These are phyloP conservation scores for Emberiza fucata DNA, from an alignment of 2,113 vertebrate genomes.

Conservation along the genomic window DNA sequence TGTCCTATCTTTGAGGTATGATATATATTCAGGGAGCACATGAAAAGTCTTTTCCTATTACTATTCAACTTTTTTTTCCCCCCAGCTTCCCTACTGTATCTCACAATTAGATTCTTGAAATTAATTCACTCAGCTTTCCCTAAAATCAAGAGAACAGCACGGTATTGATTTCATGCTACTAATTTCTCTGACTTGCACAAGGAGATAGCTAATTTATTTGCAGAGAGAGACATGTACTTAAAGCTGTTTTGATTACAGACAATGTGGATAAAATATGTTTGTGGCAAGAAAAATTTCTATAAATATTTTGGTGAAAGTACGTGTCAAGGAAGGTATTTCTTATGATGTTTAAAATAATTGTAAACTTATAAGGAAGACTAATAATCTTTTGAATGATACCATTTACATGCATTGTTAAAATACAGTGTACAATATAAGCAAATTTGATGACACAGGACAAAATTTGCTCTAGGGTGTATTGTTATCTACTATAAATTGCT, in stretches of 20 bases:
- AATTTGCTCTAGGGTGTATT: not conserved
- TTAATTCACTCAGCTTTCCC: not conserved
- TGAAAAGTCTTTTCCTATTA: not conserved
- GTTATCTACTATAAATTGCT: not conserved
- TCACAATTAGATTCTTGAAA: constrained; percentile 17
- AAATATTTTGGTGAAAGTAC: not conserved
- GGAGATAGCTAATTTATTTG: constrained; percentile 40
- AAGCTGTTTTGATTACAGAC: not conserved
- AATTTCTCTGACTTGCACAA: constrained; percentile 31
- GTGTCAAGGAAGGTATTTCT: not conserved
- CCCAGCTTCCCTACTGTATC: not conserved
- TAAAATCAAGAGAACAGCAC: not conserved
- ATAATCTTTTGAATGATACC: not conserved
- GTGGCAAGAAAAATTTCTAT: not conserved
- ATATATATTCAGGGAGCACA: not conserved
- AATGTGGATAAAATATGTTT: not conserved
- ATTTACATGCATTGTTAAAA: not conserved
- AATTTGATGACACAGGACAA: not conserved
- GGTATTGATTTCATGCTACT: constrained; percentile 43
- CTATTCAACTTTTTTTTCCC: not conserved
- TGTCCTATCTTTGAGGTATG: not conserved
- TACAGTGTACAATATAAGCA: not conserved
- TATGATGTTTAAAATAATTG: not conserved
- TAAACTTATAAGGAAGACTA: not conserved
- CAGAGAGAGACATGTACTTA: not conserved